phyloP scores from a whole-genome alignment of 2,888 invertebrate genomes.

The Electrophaes corylata region DNA sequence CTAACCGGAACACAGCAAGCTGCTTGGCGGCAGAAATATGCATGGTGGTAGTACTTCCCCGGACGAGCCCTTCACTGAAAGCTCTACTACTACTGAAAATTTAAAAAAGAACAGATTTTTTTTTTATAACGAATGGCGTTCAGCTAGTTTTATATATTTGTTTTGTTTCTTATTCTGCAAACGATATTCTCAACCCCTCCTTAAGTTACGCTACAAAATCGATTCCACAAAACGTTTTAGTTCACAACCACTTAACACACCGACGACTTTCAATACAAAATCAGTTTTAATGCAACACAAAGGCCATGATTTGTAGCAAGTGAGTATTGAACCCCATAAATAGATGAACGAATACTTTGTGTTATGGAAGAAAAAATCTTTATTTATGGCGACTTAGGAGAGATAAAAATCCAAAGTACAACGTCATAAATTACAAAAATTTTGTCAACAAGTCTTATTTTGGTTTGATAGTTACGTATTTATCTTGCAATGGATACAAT shows the following conservation, averaged over 20 bases:
- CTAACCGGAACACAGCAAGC: too few species aligned
- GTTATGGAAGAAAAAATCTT: slow-evolving; percentile 57
- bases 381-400: slow-evolving; percentile 66
- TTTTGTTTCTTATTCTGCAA: too few species aligned
- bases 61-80: too few species aligned
- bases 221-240: slow-evolving; percentile 12
- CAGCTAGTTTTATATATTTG: too few species aligned
- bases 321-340: slow-evolving; percentile 60
- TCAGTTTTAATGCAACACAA: slow-evolving; percentile 54
- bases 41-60: too few species aligned
- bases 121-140: too few species aligned
- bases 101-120: too few species aligned
- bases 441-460: slow-evolving; percentile 38
- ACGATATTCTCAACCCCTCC: neutral
- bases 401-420: slow-evolving; percentile 56
- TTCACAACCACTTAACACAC: slow-evolving; percentile 55
- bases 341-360: slow-evolving; percentile 47
- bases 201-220: neutral
- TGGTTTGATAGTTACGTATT: slow-evolving; percentile 6
- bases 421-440: slow-evolving; percentile 40
- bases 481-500: neutral
- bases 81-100: too few species aligned
- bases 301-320: slow-evolving; percentile 71
- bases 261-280: slow-evolving; percentile 62
- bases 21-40: too few species aligned